Base-by-base conservation (phyloP, 2,888 invertebrate species). In the Lissocephala sabroskyi region DNA sequence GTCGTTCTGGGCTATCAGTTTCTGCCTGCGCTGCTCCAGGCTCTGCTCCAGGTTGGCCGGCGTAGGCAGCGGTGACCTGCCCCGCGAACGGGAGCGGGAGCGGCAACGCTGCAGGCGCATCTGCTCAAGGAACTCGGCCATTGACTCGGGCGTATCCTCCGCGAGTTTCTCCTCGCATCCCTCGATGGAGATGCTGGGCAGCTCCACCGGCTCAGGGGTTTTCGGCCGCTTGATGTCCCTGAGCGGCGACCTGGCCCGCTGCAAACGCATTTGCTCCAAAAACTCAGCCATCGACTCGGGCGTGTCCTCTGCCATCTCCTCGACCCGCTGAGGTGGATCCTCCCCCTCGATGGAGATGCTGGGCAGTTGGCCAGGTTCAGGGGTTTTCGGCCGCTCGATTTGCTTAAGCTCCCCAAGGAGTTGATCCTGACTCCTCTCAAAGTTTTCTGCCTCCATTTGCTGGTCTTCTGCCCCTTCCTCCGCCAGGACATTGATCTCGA, bases 1-100 rank as follows among this genome's bases (percentile, higher is more conserved):
- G 45, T 80, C 79, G 9, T 68, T 79, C 39, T 65, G 70, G 0
- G 78, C 77, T 19, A 79, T 78, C 9, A 79, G 30, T 37, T 64
- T 68, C n/a, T 55, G 63, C 1, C 78, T 61, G 0, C 79, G 60
- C 1, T 52, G 48, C 23, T 76, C 65, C 16, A 79, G 26, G 2
- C 79, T 78, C n/a, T 66, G 73, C 28, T 62, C 73, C 17, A 79
- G 29, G 41, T 79, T 76, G 13, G 59, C 59, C 0, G 66, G 54
- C 3, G 56, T 62, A 1, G 79, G 79, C 13, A 77, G 35, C 0
- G 76, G 76, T 1, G 76, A 62, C 14, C 65, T 50, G 9, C 74
- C 74, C 1, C 71, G 64, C 1, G 77, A 66, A 4, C 61, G 61
- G 1, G 77, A 59, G 28, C 57, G 60, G 1, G 67, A 70, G 7